phyloP scores from a whole-genome alignment of 1,140 invertebrate species.

The Pseudomyrmex flavicornis region DNA sequence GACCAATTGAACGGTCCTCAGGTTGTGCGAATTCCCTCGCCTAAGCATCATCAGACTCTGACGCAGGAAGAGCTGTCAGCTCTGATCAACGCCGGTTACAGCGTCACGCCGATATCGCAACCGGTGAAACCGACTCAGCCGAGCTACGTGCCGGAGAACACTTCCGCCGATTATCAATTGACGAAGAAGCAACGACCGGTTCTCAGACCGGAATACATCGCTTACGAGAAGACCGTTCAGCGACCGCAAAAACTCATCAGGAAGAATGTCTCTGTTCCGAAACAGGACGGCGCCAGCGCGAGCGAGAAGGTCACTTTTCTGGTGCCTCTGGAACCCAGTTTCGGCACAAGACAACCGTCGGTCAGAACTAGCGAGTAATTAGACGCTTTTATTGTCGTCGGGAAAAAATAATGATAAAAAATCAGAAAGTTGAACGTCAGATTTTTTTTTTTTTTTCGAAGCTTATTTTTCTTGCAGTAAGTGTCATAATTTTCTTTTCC shows the following conservation, averaged over 20 bases:
- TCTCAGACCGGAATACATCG: constrained; percentile 77
- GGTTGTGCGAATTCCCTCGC: constrained; percentile 74
- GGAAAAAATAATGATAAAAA: not conserved
- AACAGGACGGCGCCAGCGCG: constrained; percentile 74
- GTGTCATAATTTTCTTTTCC: not conserved
- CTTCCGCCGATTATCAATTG: constrained; percentile 76
- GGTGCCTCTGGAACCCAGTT: constrained; percentile 79
- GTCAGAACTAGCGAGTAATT: constrained; percentile 60
- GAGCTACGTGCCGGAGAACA: constrained; percentile 72
- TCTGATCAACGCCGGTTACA: constrained; percentile 82
- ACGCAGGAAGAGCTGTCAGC: constrained; percentile 80
- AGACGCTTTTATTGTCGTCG: not conserved
- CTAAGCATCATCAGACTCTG: constrained; percentile 76
- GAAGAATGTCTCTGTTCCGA: constrained; percentile 78
- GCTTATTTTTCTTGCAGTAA: not conserved
- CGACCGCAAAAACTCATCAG: constrained; percentile 77
- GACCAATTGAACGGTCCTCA: constrained; percentile 72
- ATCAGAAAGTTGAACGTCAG: constrained; percentile 22
- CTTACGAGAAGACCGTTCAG: constrained; percentile 77
- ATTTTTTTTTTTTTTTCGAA: not conserved
- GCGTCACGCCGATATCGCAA: constrained; percentile 80
- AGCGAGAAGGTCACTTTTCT: constrained; percentile 82
- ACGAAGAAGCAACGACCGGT: constrained; percentile 79
- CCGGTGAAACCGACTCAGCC: constrained; percentile 70
- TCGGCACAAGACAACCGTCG: constrained; percentile 77